phyloP scores from a whole-genome alignment of 2,888 invertebrate species.

The Leucozona laternaria region DNA sequence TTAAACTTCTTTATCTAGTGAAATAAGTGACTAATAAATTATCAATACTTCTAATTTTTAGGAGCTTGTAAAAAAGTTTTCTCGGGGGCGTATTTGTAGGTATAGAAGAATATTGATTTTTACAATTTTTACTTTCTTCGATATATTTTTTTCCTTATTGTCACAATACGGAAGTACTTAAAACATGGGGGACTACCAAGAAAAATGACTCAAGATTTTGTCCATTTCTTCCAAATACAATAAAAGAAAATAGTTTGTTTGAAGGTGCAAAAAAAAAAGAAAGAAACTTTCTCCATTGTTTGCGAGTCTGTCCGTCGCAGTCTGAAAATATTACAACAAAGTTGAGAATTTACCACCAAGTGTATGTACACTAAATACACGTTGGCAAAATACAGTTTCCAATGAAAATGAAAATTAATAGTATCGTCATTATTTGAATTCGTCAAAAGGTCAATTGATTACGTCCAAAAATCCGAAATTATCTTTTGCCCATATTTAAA shows the following conservation, averaged over 20 bases:
- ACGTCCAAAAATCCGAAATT: no score
- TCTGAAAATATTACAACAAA: conserved; percentile 26
- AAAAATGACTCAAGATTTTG: background rate
- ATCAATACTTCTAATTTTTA: no score
- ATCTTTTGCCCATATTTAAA: no score
- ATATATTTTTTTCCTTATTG: background rate
- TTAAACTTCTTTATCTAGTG: background rate
- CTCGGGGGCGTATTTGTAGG: background rate
- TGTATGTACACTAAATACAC: conserved; percentile 24
- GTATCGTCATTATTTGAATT: background rate
- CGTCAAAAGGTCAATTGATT: conserved; percentile 2
- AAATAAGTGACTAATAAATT: background rate
- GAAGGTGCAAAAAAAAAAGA: background rate
- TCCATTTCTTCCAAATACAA: background rate
- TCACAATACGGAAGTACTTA: conserved; percentile 1
- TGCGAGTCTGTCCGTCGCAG: background rate
- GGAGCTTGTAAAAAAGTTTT: background rate
- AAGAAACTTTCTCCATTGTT: conserved; percentile 30
- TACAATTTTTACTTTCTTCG: conserved; percentile 2
- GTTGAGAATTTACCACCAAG: background rate
- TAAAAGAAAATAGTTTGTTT: background rate
- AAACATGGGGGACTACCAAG: background rate
- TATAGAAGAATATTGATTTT: conserved; percentile 10
- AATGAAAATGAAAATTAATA: background rate
- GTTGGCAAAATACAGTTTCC: conserved; percentile 28